These are phyloP conservation scores for Corythaeola cristata DNA, from an alignment of 2,113 vertebrate species.

Conservation along the genomic window DNA sequence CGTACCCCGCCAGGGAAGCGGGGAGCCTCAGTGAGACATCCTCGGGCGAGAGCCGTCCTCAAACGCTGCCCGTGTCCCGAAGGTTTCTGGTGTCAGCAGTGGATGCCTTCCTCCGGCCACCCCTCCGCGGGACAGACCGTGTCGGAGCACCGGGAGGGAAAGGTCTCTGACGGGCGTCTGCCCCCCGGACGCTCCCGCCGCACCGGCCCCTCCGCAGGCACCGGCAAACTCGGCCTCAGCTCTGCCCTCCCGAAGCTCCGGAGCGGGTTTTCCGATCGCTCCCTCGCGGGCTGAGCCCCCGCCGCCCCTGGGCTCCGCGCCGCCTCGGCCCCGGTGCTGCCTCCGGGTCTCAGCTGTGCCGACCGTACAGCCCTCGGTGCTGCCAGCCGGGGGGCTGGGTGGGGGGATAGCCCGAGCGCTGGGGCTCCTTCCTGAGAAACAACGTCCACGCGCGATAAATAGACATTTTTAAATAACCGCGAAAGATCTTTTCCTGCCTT, in stretches of 20 bases:
- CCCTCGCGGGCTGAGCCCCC: background rate
- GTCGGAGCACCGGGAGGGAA: background rate
- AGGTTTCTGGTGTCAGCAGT: background rate
- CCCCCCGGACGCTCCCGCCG: background rate
- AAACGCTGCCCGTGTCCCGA: background rate
- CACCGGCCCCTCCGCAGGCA: background rate
- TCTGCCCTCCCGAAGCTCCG: background rate
- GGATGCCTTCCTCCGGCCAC: background rate
- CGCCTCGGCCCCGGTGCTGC: background rate
- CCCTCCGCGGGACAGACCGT: background rate
- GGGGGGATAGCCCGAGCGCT: fast-evolving
- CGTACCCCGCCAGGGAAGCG: background rate
- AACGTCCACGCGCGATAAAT: background rate
- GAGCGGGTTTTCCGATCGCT: background rate
- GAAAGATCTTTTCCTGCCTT: background rate
- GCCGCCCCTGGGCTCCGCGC: background rate
- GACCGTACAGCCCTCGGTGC: too few species aligned
- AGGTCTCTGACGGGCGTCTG: background rate
- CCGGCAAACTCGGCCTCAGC: background rate
- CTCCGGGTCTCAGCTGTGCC: too few species aligned
- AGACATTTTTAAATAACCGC: background rate
- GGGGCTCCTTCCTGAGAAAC: background rate
- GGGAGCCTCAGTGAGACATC: too few species aligned
- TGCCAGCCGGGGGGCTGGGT: too few species aligned
- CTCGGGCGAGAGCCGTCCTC: background rate